A percentile compares a stretch with the other conserved stretches of the same genome.
phyloP scores from a whole-genome alignment of 30 jellyfish, hydroid and myxozoan species.

The Aurelia coerulea region DNA sequence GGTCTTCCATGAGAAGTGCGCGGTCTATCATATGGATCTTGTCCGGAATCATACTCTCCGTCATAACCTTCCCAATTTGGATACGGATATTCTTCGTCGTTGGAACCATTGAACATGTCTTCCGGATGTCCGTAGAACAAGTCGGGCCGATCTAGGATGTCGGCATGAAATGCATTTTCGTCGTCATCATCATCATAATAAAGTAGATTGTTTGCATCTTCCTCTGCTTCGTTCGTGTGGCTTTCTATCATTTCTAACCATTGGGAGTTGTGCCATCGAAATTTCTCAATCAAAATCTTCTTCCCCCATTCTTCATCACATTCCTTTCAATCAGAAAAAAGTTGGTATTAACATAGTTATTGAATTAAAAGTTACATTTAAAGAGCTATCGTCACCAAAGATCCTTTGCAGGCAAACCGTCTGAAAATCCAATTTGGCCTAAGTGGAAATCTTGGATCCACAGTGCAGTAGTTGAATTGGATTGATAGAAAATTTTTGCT shows the following conservation, averaged over 20 bases:
- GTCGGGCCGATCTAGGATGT: conserved; percentile 92
- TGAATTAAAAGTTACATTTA: not conserved
- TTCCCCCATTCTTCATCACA: conserved; percentile 98
- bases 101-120: conserved; percentile 69
- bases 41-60: conserved; percentile 22
- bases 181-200: conserved; percentile 74
- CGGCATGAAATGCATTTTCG: conserved; percentile 69
- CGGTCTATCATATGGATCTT: conserved; percentile 73
- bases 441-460: too few species aligned
- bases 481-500: too few species aligned
- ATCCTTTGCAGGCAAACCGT: not conserved
- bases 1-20: conserved; percentile 76
- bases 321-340: conserved; percentile 69
- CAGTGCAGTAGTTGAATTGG: too few species aligned
- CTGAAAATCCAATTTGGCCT: not conserved
- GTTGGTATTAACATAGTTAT: not conserved
- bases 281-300: conserved; percentile 85
- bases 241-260: conserved; percentile 98
- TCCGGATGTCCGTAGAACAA: conserved; percentile 91
- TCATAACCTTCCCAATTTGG: conserved; percentile 72
- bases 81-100: conserved; percentile 63
- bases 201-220: conserved; percentile 45
- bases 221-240: conserved; percentile 63
- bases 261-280: conserved; percentile 99
- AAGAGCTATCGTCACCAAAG: not conserved